A percentile compares a stretch with the other conserved stretches of the same genome.
Conservation (phyloP, 2,888 invertebrate genomes). For the Thymelicus sylvestris region DNA sequence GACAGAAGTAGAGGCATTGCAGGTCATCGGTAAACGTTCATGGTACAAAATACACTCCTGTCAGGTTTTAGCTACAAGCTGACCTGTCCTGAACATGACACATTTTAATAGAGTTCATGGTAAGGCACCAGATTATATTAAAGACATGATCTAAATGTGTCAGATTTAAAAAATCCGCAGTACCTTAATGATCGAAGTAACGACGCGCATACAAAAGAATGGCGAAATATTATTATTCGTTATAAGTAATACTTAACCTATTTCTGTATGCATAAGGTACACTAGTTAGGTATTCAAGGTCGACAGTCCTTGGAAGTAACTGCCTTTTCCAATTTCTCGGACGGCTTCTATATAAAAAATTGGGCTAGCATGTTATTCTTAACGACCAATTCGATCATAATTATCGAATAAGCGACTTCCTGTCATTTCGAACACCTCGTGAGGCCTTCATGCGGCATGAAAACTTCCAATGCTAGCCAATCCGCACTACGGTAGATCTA, state of each 20-base stretch:
- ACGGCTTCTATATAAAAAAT: slow-evolving; percentile 31
- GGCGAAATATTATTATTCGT: slow-evolving; percentile 18
- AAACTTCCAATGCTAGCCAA: too few species aligned
- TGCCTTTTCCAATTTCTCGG: slow-evolving; percentile 42
- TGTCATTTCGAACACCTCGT: too few species aligned
- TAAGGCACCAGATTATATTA: too few species aligned
- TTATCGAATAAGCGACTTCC: background rate
- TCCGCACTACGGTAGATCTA: too few species aligned
- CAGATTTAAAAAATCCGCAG: background rate
- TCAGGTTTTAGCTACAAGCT: too few species aligned
- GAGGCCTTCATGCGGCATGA: too few species aligned
- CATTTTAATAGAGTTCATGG: too few species aligned
- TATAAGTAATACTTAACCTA: slow-evolving; percentile 40
- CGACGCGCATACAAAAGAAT: slow-evolving; percentile 1
- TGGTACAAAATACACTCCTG: too few species aligned
- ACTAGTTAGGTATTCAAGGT: slow-evolving; percentile 41
- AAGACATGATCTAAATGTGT: too few species aligned
- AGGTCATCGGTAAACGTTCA: too few species aligned
- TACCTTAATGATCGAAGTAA: slow-evolving; percentile 19
- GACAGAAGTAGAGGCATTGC: too few species aligned
- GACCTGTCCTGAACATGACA: too few species aligned
- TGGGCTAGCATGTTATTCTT: slow-evolving; percentile 12
- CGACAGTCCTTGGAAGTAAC: slow-evolving; percentile 36
- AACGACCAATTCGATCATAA: slow-evolving; percentile 8
- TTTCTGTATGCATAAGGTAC: slow-evolving; percentile 40